Base-by-base conservation (phyloP, 2,113 vertebrate genomes). In the Engystomops pustulosus region DNA sequence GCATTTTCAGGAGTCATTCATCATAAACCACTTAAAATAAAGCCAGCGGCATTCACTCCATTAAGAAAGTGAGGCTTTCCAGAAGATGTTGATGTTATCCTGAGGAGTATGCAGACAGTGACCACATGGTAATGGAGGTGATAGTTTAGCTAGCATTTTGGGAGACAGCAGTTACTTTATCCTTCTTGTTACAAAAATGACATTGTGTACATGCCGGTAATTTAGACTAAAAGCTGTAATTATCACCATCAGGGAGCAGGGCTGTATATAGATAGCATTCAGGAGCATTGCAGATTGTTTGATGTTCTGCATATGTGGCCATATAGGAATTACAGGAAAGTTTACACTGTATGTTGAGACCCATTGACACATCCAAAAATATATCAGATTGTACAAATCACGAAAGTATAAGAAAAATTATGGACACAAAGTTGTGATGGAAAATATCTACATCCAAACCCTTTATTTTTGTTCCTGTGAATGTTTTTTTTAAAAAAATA, bases 21-120 rank as follows among this genome's bases (percentile, higher is more conserved):
- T 74, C 70, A 74, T 49, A 74, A 74, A 74, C 70, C 70, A 74
- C 70, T 74, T 74, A 30, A 45, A 74, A 45, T 45, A 47, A 74
- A 74, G 45, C 70, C 70, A 49, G 41, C 25, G 70, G 23, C 70
- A 74, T 25, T 47, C 23, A 74, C 44, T 47, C 70, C 70, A 74
- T 74, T 74, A 74, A 74, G 12, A 30, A 30, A 30, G 5, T 74
- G 70, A 74, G 8, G 70, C 70, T 74, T 30, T 74, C 44, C 70
- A 74, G 70, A 30, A 74, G 70, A 47, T 30, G 70, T 49, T 47
- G 41, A 45, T 47, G 70, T 47, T 74, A 74, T 74, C 70, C 45
- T 18, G 41, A 74, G 25, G 44, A 74, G 41, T 25, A 15, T 45
- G 20, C 70, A 74, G 70, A 74, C 70, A 72, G 38, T 15, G 41